Base-by-base conservation (phyloP, 2,113 vertebrate species). In the Pseudorhombus dupliciocellatus region DNA sequence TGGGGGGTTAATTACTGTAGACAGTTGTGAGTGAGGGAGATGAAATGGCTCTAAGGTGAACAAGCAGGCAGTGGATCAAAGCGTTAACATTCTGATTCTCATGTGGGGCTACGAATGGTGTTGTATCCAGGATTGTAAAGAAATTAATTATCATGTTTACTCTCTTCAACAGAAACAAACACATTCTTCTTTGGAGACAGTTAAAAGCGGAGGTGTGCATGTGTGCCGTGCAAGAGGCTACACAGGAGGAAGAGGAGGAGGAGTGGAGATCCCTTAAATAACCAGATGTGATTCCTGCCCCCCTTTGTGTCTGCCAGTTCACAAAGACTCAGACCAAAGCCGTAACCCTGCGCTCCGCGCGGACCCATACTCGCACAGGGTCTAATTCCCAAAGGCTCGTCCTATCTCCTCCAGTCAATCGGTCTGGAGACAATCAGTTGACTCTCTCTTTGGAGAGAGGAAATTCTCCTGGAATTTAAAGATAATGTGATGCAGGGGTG, bases 241-340 rank as follows among this genome's bases (percentile, higher is more conserved):
- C 16, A 22, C 52, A 66, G 46, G 44, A 28, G 51, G 28, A n/a
- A 9, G 48, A 28, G 26, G 20, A 14, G 24, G 28, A 8, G 63
- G 24, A 7, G 7, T n/a, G 60, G 51, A 18, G 25, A 10, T 34
- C 6, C 26, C 63, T 51, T 31, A 81, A 85, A 81, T 68, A 86
- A 82, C 72, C 84, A 84, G 85, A 90, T 90, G 84, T 84, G 84
- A 85, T 87, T 88, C 51, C 42, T 73, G 70, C 48, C 62, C 72
- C 72, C 76, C 75, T 88, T 90, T 89, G 87, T 87, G 84, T 84
- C 77, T 78, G 77, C 67, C 76, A 75, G 72, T 88, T 86, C 77
- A 88, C 85, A 90, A 91, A 90, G 84, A 75, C 56, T 67, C 77
- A 75, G 79, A 83, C 77, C 24, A 20, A 82, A 80, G 68, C 56